Base-by-base conservation (phyloP, 2,113 vertebrate genomes). In the Syrrhaptes paradoxus region DNA sequence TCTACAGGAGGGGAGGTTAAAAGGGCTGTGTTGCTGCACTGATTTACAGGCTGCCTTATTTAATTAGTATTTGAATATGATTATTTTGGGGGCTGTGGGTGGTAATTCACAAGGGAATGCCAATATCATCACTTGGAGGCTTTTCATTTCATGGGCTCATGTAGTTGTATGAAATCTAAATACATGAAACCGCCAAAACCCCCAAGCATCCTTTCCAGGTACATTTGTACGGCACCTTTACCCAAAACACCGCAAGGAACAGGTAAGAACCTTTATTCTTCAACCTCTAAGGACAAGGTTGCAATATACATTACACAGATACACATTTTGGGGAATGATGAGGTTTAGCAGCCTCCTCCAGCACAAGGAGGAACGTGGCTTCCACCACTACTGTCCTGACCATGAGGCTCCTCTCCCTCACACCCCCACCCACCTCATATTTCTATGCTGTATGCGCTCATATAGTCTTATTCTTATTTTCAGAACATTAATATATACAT, bases 41-140 rank as follows among this genome's bases (percentile, higher is more conserved):
- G 95, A 97, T 96, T 96, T 97, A 95, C 81, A 89, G 76, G 93
- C 88, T 96, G 88, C 41, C 51, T 26, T 4, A 62, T 74, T 96
- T 96, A 90, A 94, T 95, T 90, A 70, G 72, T 62, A 68, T 85
- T 92, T 85, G 76, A 94, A 93, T 93, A 94, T n/a, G 65, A 89
- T 94, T 95, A 92, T 90, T 71, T 79, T 34, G 17, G 29, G 76
- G 80, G 57, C 61, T 85, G 92, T 95, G 95, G 95, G 93, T 95
- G 96, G 93, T 51, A 90, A 82, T 73, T 91, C 67, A 86, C 65
- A n/a, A 68, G 79, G 34, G 66, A 87, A 89, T 26, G 58, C 58
- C 70, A 97, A 82, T 92, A 82, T 61, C 61, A 67, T 80, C 68
- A 81, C 70, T 49, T n/a, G 29, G 87, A 66, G 21, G 38, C 17